Percentiles rank a stretch among this genome's conserved stretches.
Conservation (phyloP, 2,888 invertebrate genomes). For the Cheilosia soror region DNA sequence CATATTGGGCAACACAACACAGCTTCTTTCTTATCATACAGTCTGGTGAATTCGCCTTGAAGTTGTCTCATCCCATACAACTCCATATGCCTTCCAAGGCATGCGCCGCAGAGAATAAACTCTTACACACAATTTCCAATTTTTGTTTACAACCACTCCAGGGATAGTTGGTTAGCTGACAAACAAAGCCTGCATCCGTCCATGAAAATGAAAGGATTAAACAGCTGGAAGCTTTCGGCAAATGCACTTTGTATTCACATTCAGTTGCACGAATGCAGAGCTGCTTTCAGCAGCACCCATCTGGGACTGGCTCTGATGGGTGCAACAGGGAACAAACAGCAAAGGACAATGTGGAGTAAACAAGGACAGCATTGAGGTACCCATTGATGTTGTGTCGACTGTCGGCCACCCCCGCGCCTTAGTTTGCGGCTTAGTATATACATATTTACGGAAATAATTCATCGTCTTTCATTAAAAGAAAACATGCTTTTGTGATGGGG, state of each 20-base stretch:
- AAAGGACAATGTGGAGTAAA: conserved; percentile 22
- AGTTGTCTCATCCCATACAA: conserved; percentile 5
- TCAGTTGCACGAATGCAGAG: conserved; percentile 53
- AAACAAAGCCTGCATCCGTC: conserved; percentile 41
- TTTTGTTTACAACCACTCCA: conserved; percentile 65
- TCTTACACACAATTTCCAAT: conserved; percentile 17
- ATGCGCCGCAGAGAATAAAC: conserved; percentile 31
- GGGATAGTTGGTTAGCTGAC: conserved; percentile 55
- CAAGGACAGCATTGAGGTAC: conserved; percentile 16
- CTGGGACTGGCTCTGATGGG: conserved; percentile 26
- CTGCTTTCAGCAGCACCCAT: conserved; percentile 48
- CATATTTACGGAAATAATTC: conserved; percentile 9
- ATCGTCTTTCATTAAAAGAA: conserved; percentile 24
- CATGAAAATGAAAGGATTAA: conserved; percentile 64
- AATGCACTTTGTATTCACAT: conserved; percentile 46
- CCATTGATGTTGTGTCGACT: background rate
- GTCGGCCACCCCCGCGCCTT: background rate
- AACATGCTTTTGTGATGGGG: conserved; percentile 15
- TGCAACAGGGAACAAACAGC: conserved; percentile 11
- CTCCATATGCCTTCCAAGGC: conserved; percentile 59
- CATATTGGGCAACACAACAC: conserved; percentile 40
- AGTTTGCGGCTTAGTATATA: conserved; percentile 39
- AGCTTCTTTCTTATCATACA: background rate
- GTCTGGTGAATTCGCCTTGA: conserved; percentile 50
- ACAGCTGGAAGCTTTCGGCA: conserved; percentile 69